phyloP scores from a whole-genome alignment of 2,797 vertebrate genomes.

The Melanotaenia trifasciata region DNA sequence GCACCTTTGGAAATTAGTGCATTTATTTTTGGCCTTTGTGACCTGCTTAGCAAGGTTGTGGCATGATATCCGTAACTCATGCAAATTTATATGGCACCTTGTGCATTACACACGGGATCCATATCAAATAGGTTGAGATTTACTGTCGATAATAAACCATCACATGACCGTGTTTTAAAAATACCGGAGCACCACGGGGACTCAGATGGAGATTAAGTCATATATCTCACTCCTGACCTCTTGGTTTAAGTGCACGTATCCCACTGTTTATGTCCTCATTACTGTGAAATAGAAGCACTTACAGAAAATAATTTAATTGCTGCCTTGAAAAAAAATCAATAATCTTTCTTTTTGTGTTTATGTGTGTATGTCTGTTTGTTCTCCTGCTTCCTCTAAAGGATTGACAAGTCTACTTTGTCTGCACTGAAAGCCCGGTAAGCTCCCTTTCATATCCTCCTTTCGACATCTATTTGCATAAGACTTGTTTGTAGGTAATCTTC shows the following conservation, averaged over 20 bases:
- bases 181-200: not conserved
- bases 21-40: constrained; percentile 13
- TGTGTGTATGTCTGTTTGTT: constrained; percentile 26
- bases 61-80: not conserved
- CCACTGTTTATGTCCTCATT: constrained; percentile 6
- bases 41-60: not conserved
- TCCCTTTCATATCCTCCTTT: constrained; percentile 9
- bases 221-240: constrained; percentile 1
- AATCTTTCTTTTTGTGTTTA: constrained; percentile 27
- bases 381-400: constrained; percentile 80
- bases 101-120: not conserved
- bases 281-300: constrained; percentile 20
- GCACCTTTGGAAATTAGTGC: not conserved
- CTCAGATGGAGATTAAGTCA: constrained; percentile 5
- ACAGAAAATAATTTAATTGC: constrained; percentile 10
- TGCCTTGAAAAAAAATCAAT: constrained; percentile 24
- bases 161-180: constrained; percentile 3
- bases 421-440: constrained; percentile 93
- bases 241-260: constrained; percentile 6
- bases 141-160: not conserved
- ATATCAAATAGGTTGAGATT: constrained; percentile 3
- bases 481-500: constrained; percentile 13
- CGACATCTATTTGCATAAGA: not conserved
- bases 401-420: constrained; percentile 92
- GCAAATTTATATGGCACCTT: not conserved